Percentiles rank a stretch among this genome's conserved stretches.
Conservation (phyloP, 2,113 vertebrate genomes). For the Ginglymostoma cirratum region DNA sequence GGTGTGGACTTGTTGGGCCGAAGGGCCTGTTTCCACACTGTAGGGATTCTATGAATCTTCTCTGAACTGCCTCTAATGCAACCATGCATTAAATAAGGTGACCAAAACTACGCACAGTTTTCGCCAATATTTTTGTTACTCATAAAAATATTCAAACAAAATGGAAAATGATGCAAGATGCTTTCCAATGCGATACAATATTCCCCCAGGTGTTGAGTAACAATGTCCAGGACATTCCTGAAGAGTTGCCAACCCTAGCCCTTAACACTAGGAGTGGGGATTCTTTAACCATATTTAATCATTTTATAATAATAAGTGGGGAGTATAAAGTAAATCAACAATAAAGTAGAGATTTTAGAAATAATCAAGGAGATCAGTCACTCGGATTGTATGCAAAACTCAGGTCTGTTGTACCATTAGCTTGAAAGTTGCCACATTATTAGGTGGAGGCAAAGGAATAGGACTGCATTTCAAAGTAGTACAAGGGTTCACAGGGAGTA, state of each 20-base stretch:
- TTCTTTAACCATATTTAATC: background rate
- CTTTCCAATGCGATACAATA: background rate
- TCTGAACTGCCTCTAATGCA: no score
- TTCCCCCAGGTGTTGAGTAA: background rate
- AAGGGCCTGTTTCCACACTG: no score
- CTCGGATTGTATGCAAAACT: background rate
- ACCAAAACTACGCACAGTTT: background rate
- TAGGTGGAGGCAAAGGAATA: background rate
- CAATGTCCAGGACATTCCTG: background rate
- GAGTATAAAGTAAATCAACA: no score
- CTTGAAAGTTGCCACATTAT: background rate
- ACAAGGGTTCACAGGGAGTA: background rate
- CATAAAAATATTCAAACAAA: background rate
- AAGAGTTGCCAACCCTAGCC: background rate
- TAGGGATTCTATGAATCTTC: no score
- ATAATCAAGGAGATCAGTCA: background rate
- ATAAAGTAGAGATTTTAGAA: background rate
- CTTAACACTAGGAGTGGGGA: background rate
- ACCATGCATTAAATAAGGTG: no score
- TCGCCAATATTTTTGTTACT: background rate
- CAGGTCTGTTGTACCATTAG: background rate
- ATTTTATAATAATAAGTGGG: background rate
- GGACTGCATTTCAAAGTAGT: background rate
- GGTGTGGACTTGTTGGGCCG: no score
- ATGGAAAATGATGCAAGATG: background rate